Percentiles rank a stretch among this genome's conserved stretches.
Conservation (phyloP, 2,888 invertebrate species). For the Drosophila flavopinicola region DNA sequence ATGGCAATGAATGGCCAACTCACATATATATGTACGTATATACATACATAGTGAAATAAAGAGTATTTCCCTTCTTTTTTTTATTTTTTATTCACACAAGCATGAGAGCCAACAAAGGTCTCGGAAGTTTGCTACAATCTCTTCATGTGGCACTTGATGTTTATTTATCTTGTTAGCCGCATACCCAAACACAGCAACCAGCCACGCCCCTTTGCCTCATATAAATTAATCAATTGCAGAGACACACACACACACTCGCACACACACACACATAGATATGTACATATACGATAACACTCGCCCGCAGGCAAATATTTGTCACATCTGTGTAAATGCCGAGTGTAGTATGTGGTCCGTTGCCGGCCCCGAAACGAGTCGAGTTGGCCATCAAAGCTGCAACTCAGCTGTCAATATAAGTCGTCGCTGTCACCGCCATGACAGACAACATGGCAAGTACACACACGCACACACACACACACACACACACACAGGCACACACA, state of each 20-base stretch:
- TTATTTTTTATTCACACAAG: constrained; percentile 8
- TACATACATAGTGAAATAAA: too few relatives aligned
- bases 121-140: constrained; percentile 35
- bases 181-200: constrained; percentile 30
- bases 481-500: background rate
- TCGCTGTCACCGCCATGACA: constrained; percentile 60
- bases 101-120: constrained; percentile 19
- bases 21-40: background rate
- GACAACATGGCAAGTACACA: constrained; percentile 62
- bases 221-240: constrained; percentile 75
- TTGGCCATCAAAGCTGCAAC: constrained; percentile 51
- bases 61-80: too few relatives aligned
- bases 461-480: constrained; percentile 21
- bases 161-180: constrained; percentile 54
- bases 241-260: constrained; percentile 17
- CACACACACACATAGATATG: background rate
- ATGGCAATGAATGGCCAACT: constrained; percentile 15
- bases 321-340: constrained; percentile 56
- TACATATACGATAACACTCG: constrained; percentile 24
- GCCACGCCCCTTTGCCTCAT: constrained; percentile 40
- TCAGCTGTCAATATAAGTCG: constrained; percentile 69
- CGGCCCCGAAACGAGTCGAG: constrained; percentile 32
- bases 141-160: constrained; percentile 44
- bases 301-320: constrained; percentile 59
- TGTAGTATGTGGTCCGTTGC: constrained; percentile 25